Percentiles rank a stretch among this genome's conserved stretches.
These are phyloP conservation scores for Potorous gilbertii DNA, from an alignment of 2,797 vertebrate species.

Conservation along the genomic window DNA sequence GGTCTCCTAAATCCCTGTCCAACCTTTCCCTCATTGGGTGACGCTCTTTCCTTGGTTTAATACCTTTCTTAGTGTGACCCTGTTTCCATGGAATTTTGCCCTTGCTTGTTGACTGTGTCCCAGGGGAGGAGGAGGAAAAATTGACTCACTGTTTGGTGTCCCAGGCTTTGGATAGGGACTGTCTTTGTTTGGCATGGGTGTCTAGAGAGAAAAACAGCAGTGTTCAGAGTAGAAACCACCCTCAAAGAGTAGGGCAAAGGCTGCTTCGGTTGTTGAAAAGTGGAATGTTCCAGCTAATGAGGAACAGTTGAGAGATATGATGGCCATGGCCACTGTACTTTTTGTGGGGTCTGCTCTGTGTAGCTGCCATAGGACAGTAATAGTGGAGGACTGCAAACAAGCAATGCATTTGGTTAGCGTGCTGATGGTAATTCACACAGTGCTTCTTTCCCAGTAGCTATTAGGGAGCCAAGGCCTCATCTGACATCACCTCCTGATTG, in stretches of 20 bases:
- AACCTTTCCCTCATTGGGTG: background rate
- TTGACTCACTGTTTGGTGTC: conserved; percentile 18
- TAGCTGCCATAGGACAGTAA: background rate
- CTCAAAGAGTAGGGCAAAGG: conserved; percentile 51
- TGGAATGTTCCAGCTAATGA: conserved; percentile 73
- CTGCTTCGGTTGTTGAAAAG: conserved; percentile 61
- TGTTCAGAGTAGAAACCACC: background rate
- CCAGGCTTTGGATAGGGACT: conserved; percentile 35
- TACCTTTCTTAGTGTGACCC: background rate
- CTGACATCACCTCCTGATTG: background rate
- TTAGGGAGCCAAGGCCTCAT: conserved; percentile 4
- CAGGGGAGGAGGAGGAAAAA: background rate
- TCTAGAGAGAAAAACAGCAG: background rate
- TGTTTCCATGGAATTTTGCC: background rate
- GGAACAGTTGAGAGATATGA: conserved; percentile 74
- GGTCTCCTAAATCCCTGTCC: background rate
- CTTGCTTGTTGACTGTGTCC: background rate
- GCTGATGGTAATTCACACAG: background rate
- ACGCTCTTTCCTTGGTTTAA: background rate
- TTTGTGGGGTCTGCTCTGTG: conserved; percentile 28
- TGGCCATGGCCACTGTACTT: conserved; percentile 48
- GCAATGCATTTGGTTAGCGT: conserved; percentile 15
- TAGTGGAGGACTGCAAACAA: fast-evolving
- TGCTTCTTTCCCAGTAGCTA: background rate
- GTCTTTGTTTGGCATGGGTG: conserved; percentile 44